phyloP scores from a whole-genome alignment of 2,797 vertebrate genomes.

The Neosilurus hyrtlii region DNA sequence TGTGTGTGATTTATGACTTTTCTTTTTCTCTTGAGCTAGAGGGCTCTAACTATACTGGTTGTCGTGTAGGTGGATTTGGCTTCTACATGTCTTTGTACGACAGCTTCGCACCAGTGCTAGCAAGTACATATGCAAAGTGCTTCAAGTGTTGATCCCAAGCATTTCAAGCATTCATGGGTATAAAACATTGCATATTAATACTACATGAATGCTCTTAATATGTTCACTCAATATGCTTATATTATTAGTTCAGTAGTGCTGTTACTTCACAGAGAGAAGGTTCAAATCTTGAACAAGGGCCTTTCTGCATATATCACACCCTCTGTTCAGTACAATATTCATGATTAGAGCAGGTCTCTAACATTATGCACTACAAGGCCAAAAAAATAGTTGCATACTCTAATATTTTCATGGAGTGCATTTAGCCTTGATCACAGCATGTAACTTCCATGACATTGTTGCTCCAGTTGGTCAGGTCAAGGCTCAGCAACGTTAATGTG shows the following conservation, averaged over 20 bases:
- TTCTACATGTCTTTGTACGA: neutral
- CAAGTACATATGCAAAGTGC: neutral
- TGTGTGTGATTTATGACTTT: neutral
- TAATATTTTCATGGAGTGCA: too few relatives aligned
- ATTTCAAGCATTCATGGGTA: neutral
- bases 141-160: neutral
- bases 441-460: too few relatives aligned
- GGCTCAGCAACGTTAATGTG: too few relatives aligned
- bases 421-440: too few relatives aligned
- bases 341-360: too few relatives aligned
- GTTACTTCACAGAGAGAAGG: neutral
- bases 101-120: neutral
- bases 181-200: neutral
- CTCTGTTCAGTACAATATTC: too few relatives aligned
- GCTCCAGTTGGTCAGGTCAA: too few relatives aligned
- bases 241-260: too few relatives aligned
- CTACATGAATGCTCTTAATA: neutral
- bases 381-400: too few relatives aligned
- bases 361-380: too few relatives aligned
- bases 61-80: neutral
- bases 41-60: neutral
- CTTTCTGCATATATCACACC: too few relatives aligned
- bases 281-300: too few relatives aligned
- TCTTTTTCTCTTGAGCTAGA: neutral
- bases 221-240: neutral